Base-by-base conservation (phyloP, 2,888 invertebrate genomes). In the Salticus scenicus region DNA sequence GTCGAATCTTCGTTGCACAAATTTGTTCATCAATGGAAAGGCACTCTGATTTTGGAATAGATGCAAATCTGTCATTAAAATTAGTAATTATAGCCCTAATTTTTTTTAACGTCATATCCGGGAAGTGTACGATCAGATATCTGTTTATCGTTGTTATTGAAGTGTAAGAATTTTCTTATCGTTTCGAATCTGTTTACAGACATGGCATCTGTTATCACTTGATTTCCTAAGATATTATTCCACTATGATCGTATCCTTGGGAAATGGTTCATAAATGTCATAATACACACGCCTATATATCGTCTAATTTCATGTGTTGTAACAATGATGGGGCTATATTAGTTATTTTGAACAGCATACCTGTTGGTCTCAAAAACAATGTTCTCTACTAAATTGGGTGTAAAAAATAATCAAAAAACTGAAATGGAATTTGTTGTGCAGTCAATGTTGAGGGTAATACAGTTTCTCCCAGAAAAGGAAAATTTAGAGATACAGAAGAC, bases 151-250 rank as follows among this genome's bases (percentile, higher is more conserved):
- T 69, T 69, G 20, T 69, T n/a, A 30, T 31, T 63, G 20, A 63
- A 63, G 27, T 63, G 27, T 63, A 63, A 63, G 14, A 24, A 63
- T 70, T 41, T 70, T 30, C 24, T 70, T 70, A 70, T 7, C 33
- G 28, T 37, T 69, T 69, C 37, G 33, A 69, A 69, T 69, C 69
- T 69, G 37, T 69, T 69, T 42, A 28, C 41, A 41, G 42, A 14
- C 70, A 70, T 70, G 28, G 70, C 42, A 70, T 70, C 42, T 24
- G 41, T 37, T 41, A 41, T 70, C 70, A 70, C 70, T 42, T 70
- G 24, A 70, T 70, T 70, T 41, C 42, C 41, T 24, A 70, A 70
- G 42, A 70, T 42, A 20, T 41, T 27, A 70, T 70, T 70, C 70
- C 42, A 70, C 8, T 70, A 41, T 41, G 70, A 70, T 70, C 20